These are phyloP conservation scores for Hirudinaria manillensis DNA, from an alignment of 2,888 invertebrate genomes.

Conservation along the genomic window DNA sequence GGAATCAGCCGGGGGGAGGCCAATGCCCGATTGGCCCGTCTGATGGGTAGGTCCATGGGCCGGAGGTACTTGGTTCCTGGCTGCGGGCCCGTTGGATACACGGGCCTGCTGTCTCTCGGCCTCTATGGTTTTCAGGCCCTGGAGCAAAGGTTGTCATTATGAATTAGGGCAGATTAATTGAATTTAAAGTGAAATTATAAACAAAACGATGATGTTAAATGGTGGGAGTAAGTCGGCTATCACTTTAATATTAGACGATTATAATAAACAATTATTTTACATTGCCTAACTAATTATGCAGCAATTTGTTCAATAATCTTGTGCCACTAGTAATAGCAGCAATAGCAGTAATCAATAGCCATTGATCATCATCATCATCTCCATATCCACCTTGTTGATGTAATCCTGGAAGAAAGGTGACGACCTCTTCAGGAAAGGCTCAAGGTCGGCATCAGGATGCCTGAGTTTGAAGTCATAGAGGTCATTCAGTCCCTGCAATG, in stretches of 20 bases:
- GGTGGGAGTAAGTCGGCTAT: too few relatives aligned
- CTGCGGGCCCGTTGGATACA: not conserved
- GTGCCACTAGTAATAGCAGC: too few relatives aligned
- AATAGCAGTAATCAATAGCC: too few relatives aligned
- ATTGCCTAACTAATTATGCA: too few relatives aligned
- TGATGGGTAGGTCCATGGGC: not conserved
- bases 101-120: not conserved
- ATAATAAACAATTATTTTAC: too few relatives aligned
- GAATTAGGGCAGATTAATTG: too few relatives aligned
- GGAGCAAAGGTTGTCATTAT: not conserved
- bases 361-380: too few relatives aligned
- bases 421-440: slow-evolving; percentile 75
- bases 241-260: too few relatives aligned
- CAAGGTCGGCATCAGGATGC: slow-evolving; percentile 77
- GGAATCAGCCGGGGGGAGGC: not conserved
- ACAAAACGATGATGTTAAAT: too few relatives aligned
- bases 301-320: too few relatives aligned
- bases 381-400: slow-evolving; percentile 64
- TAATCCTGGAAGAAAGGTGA: slow-evolving; percentile 80
- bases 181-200: too few relatives aligned
- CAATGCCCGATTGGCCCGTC: not conserved
- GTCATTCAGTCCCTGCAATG: slow-evolving; percentile 66
- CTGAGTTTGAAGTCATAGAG: slow-evolving; percentile 73
- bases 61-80: not conserved
- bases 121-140: slow-evolving; percentile 1